Evolutionary conservation across 2,797 vertebrate genomes (phyloP), one percentile per base, ranked within the genome.

Genomic region (Rhinichthys osculus): DNA sequence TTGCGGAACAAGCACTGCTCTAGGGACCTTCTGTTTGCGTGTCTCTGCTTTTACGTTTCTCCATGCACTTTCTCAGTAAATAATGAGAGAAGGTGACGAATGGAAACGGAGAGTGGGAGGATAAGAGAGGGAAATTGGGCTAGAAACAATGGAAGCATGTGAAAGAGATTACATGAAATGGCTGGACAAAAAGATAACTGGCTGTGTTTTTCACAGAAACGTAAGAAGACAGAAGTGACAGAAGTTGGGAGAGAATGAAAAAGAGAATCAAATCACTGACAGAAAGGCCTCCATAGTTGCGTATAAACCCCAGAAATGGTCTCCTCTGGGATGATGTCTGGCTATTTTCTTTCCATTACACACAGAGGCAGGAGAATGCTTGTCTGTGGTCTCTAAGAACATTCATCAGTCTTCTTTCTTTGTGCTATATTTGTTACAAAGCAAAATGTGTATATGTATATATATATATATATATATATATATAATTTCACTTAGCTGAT

Each of bases 71-170:
- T 87, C 70, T 77, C 70, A 57, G 78, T 33, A 59, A 84, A 78
- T 87, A 87, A 87, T 78, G 72, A 89, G 66, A 85, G 73, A 72
- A 54, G 82, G 82, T 62, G 72, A 86, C 13, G 33, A 19, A 62
- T 52, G 52, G 71, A 70, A 30, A 69, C 21, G 23, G 66, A 81
- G 78, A 38, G 84, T 85, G 78, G 78, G 84, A 81, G 84, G 69
- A 81, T 80, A 72, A 85, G 69, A 85, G 42, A 81, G 17, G 84
- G 23, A 81, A 81, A 67, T 84, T 83, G 81, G 13, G 59, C 69
- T n/a, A 38, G 47, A 62, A 67, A 80, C 66, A 86, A 50, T 64
- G 82, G 78, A 78, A 79, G 81, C 71, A 64, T 86, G 83, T 40
- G 79, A 70, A 77, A 72, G 57, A 86, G 77, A 71, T 40, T 47